phyloP scores from a whole-genome alignment of 2,888 invertebrate species.

The Pediacus dermestoides region DNA sequence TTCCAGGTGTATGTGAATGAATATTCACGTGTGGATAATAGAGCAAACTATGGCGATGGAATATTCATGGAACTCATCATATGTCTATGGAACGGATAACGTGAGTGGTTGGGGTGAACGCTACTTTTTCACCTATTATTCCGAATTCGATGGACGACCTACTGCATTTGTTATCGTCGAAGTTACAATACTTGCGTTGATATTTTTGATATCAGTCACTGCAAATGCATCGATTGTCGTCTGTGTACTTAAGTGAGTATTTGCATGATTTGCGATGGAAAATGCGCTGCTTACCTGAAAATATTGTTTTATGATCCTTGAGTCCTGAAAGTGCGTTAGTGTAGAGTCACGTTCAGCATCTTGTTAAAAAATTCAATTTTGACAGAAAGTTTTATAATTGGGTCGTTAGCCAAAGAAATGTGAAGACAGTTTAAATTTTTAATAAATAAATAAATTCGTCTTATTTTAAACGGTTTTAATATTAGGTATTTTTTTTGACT shows the following conservation, averaged over 20 bases:
- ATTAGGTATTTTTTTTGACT: too few relatives aligned
- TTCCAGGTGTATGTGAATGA: slow-evolving; percentile 7
- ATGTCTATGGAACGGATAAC: slow-evolving; percentile 52
- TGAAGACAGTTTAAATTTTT: too few relatives aligned
- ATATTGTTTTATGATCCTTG: too few relatives aligned
- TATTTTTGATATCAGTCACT: slow-evolving; percentile 51
- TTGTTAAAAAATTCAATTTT: slow-evolving; percentile 6
- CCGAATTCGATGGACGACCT: slow-evolving; percentile 51
- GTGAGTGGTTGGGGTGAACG: slow-evolving; percentile 53
- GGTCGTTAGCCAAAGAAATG: too few relatives aligned
- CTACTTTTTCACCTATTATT: slow-evolving; percentile 58
- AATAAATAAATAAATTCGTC: too few relatives aligned
- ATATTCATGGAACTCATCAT: slow-evolving; percentile 50
- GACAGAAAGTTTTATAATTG: too few relatives aligned
- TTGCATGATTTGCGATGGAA: slow-evolving; percentile 1
- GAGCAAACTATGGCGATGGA: slow-evolving; percentile 23
- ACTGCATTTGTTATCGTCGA: slow-evolving; percentile 47
- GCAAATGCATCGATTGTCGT: slow-evolving; percentile 54
- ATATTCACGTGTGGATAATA: slow-evolving; percentile 9
- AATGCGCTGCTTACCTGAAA: too few relatives aligned
- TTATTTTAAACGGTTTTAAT: too few relatives aligned
- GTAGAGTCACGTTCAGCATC: background rate
- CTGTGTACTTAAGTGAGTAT: slow-evolving; percentile 51
- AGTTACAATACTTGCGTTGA: slow-evolving; percentile 42
- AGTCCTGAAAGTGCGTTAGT: too few relatives aligned